Conservation (phyloP, 2,113 vertebrate species). For the Amazona guildingii region DNA sequence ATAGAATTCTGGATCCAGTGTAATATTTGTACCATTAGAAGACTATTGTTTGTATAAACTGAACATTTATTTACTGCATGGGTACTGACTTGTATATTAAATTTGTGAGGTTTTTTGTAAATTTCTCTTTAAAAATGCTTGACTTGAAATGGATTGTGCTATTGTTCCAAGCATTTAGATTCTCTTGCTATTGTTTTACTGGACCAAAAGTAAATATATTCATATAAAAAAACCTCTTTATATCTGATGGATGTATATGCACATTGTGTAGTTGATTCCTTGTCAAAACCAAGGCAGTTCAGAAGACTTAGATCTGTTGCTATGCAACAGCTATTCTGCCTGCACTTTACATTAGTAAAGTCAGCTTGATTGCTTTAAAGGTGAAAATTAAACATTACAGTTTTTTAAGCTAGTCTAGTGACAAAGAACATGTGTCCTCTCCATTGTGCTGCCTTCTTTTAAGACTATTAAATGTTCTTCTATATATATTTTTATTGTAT, state of each 20-base stretch:
- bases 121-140: conserved; percentile 74
- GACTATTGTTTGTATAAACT: conserved; percentile 77
- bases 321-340: conserved; percentile 77
- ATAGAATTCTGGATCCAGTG: conserved; percentile 73
- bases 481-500: conserved; percentile 73
- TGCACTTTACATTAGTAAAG: conserved; percentile 74
- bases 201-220: conserved; percentile 80
- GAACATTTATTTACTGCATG: conserved; percentile 84
- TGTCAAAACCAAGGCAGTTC: conserved; percentile 68
- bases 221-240: conserved; percentile 66
- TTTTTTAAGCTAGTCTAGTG: conserved; percentile 75
- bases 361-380: conserved; percentile 67
- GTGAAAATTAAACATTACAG: conserved; percentile 74
- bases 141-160: conserved; percentile 76
- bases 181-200: conserved; percentile 76
- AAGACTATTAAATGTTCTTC: conserved; percentile 71
- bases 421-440: conserved; percentile 72
- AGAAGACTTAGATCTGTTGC: conserved; percentile 74
- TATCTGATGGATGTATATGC: conserved; percentile 74
- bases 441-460: conserved; percentile 74
- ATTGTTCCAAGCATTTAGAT: conserved; percentile 76
- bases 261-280: conserved; percentile 66
- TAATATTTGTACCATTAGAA: conserved; percentile 82
- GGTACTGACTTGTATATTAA: conserved; percentile 77
- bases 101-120: conserved; percentile 83